Conservation (phyloP, 2,797 vertebrate species). For the Sebastes trivittatus region DNA sequence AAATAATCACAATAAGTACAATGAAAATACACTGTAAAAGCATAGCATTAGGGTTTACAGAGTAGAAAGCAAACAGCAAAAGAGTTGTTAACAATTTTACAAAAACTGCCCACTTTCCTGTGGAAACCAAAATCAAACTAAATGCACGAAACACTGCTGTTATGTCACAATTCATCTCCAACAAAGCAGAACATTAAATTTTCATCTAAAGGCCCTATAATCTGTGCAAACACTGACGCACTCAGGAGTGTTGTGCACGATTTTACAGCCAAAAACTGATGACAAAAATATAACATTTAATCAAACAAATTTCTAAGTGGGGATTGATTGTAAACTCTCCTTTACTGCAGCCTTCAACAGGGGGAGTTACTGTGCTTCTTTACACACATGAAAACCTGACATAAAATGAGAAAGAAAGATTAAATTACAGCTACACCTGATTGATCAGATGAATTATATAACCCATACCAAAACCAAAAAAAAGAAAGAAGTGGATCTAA, state of each 20-base stretch:
- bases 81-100: constrained; percentile 26
- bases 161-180: constrained; percentile 26
- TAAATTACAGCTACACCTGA: constrained; percentile 23
- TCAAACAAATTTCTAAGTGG: constrained; percentile 3
- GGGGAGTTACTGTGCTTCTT: background rate
- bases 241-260: background rate
- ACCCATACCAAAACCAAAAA: background rate
- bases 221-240: constrained; percentile 32
- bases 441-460: constrained; percentile 5
- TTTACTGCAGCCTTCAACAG: constrained; percentile 1
- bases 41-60: constrained; percentile 24
- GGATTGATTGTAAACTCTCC: background rate
- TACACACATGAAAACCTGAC: constrained; percentile 9
- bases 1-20: constrained; percentile 41
- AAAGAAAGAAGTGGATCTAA: constrained; percentile 18
- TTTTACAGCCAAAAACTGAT: constrained; percentile 20
- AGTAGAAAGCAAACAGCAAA: constrained; percentile 29
- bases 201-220: constrained; percentile 6
- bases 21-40: constrained; percentile 27
- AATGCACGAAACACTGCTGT: constrained; percentile 16
- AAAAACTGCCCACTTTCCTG: constrained; percentile 11
- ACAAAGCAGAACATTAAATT: background rate
- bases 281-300: constrained; percentile 17
- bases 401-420: constrained; percentile 12
- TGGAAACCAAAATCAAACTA: constrained; percentile 5